Conservation (phyloP, 2,888 invertebrate species). For the Dasysyrphus albostriatus region DNA sequence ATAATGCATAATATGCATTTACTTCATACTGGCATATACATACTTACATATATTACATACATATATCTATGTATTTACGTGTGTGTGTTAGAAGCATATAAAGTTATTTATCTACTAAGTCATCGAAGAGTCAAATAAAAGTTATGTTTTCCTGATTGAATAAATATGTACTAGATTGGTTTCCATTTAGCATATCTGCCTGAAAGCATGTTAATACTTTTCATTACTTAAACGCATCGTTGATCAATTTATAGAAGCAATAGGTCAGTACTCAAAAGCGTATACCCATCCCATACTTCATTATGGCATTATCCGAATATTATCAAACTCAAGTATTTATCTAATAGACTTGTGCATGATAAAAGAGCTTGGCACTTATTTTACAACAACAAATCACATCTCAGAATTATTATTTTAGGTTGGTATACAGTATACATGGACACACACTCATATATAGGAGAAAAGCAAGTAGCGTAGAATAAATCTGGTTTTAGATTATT, state of each 20-base stretch:
- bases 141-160: too few relatives aligned
- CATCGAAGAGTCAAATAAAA: too few relatives aligned
- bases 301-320: not conserved
- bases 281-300: not conserved
- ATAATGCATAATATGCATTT: too few relatives aligned
- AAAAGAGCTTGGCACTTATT: not conserved
- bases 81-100: too few relatives aligned
- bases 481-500: conserved; percentile 59
- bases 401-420: not conserved
- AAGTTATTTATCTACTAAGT: too few relatives aligned
- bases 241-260: not conserved
- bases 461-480: conserved; percentile 32
- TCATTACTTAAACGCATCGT: not conserved
- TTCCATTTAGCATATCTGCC: too few relatives aligned
- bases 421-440: not conserved
- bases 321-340: not conserved
- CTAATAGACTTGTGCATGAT: not conserved
- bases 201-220: too few relatives aligned
- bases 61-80: too few relatives aligned
- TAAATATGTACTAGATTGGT: too few relatives aligned
- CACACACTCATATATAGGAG: not conserved
- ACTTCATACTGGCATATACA: too few relatives aligned
- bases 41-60: too few relatives aligned
- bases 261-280: not conserved
- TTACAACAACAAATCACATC: not conserved